Evolutionary conservation across 2,113 vertebrate species (phyloP).

Genomic region (Dipodomys spectabilis): DNA sequence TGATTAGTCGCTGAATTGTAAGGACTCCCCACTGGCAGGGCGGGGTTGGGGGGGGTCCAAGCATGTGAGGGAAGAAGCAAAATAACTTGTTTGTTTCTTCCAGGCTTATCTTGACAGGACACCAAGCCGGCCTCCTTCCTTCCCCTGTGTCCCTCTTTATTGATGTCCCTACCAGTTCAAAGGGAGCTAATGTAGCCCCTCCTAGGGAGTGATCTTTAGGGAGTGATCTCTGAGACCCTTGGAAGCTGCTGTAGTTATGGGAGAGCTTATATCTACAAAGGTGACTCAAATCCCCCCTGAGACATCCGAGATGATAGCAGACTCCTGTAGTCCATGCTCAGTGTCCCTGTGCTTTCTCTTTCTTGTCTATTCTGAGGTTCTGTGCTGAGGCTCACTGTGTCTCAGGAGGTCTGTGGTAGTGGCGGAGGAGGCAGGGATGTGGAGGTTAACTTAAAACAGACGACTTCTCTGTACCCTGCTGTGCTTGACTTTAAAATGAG

Average conservation of each 20-base stretch:
- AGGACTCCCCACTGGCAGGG: conserved; percentile 81
- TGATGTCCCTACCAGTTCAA: background rate
- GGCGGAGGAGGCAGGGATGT: background rate
- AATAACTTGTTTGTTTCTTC: conserved; percentile 81
- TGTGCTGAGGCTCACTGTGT: fast-evolving
- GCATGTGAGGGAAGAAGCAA: conserved; percentile 81
- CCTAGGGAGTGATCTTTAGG: background rate
- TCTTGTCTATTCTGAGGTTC: too few relatives aligned
- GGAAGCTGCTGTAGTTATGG: background rate
- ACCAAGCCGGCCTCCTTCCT: background rate
- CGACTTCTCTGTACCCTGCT: background rate
- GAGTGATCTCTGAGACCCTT: background rate
- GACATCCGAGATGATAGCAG: background rate
- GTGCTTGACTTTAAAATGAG: background rate
- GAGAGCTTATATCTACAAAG: background rate
- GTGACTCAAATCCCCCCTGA: background rate
- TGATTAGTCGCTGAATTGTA: conserved; percentile 86
- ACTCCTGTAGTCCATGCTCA: background rate
- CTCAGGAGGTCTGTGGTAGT: background rate
- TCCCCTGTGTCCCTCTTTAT: background rate
- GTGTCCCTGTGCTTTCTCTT: background rate
- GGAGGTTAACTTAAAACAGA: background rate
- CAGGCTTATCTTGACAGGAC: conserved; percentile 57
- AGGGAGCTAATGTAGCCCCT: background rate
- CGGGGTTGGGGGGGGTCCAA: background rate